A percentile compares a stretch with the other conserved stretches of the same genome.
Conservation (phyloP, 2,888 invertebrate genomes). For the Rotaria magnacalcarata region DNA sequence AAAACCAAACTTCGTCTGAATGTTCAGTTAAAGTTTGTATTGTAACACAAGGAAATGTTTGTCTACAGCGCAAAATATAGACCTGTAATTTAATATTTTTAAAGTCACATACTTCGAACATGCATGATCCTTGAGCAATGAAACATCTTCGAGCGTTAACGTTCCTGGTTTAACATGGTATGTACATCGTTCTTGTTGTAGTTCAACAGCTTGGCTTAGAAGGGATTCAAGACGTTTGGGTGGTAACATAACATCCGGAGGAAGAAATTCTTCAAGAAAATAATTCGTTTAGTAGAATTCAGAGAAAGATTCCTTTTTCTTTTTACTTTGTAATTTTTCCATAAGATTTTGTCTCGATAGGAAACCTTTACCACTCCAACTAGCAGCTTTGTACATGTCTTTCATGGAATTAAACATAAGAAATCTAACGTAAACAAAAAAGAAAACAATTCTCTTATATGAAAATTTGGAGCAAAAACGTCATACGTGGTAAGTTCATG, state of each 20-base stretch:
- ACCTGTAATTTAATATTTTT: no score
- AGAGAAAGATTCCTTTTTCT: not conserved
- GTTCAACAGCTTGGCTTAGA: slow-evolving; percentile 72
- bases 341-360: slow-evolving; percentile 72
- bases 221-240: slow-evolving; percentile 66
- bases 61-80: slow-evolving; percentile 62
- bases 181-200: slow-evolving; percentile 81
- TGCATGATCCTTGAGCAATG: slow-evolving; percentile 78
- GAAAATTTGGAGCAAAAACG: no score
- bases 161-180: slow-evolving; percentile 69
- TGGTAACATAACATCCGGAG: slow-evolving; percentile 91
- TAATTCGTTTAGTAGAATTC: not conserved
- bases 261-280: slow-evolving; percentile 67
- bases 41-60: slow-evolving; percentile 78
- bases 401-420: slow-evolving; percentile 80
- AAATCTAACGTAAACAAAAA: slow-evolving; percentile 62
- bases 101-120: slow-evolving; percentile 66
- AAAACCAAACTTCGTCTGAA: slow-evolving; percentile 97
- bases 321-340: slow-evolving; percentile 62
- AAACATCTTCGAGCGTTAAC: slow-evolving; percentile 51
- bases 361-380: slow-evolving; percentile 71
- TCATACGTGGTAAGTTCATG: slow-evolving; percentile 71
- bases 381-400: slow-evolving; percentile 64
- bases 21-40: slow-evolving; percentile 67
- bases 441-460: no score